Conservation (phyloP, 2,797 vertebrate species). For the Poeciliopsis turneri region DNA sequence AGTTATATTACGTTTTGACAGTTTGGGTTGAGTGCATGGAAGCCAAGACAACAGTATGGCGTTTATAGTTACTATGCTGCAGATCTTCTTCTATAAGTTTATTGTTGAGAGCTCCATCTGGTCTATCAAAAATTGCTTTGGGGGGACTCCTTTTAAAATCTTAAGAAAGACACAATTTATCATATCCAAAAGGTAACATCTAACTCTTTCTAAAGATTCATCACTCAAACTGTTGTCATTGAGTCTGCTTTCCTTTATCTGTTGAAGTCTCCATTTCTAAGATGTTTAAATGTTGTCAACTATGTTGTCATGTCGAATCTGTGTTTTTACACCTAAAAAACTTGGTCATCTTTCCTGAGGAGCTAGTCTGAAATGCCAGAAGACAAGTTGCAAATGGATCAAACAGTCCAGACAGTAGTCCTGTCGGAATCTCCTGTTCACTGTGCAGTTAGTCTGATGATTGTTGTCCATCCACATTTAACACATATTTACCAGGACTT, state of each 20-base stretch:
- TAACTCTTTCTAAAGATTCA: not conserved
- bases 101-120: too few species aligned
- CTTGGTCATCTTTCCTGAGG: not conserved
- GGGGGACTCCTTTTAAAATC: not conserved
- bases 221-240: not conserved
- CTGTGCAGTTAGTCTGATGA: conserved; percentile 30
- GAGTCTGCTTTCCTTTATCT: not conserved
- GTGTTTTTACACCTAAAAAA: not conserved
- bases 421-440: not conserved
- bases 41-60: too few species aligned
- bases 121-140: not conserved
- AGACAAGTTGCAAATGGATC: not conserved
- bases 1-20: too few species aligned
- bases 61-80: too few species aligned
- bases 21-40: too few species aligned
- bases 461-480: conserved; percentile 26
- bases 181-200: not conserved
- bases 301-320: not conserved
- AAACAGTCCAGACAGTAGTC: not conserved
- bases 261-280: not conserved
- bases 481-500: not conserved
- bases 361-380: not conserved
- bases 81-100: too few species aligned
- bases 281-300: not conserved
- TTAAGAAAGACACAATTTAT: not conserved